Base-by-base conservation (phyloP, 2,888 invertebrate genomes). In the Scrobipalpa atriplicella region DNA sequence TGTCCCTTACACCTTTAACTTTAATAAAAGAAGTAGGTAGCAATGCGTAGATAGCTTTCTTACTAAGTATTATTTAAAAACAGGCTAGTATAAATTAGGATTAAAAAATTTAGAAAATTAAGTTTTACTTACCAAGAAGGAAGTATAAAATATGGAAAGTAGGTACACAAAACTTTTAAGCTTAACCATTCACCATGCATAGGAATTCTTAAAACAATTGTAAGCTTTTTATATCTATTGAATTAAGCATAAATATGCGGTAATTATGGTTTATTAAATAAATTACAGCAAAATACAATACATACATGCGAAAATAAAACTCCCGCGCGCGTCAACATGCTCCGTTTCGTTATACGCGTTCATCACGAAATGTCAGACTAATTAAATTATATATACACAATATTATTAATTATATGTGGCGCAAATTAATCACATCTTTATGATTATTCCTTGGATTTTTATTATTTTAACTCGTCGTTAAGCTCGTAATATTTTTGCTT, bases 261-360 rank as follows among this genome's bases (percentile, higher is more conserved):
- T 6, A 47, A n/a, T 47, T n/a, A n/a, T n/a, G 47, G n/a, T 16
- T 7, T 47, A 16, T 11, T 43, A 47, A 10, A 6, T 16, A 47
- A 47, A 16, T n/a, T 47, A 47, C n/a, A 16, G n/a, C 5, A 16
- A 47, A n/a, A 16, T 5, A 16, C 16, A 16, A 3, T 7, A 3
- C n/a, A 47, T n/a, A 43, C 43, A 13, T 43, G 43, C 43, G n/a
- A 43, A 47, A 47, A 16, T n/a, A 47, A 47, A 47, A 16, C 47
- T 47, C 47, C 47, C 47, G 47, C 47, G 47, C 16, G 47, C n/a
- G 47, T n/a, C 16, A 3, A 29, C 2, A 43, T 43, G n/a, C 43
- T n/a, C 11, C 43, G 47, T 47, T 47, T 16, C 47, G n/a, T 47
- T 47, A 10, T 47, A 47, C 47, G 47, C 16, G 47, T 7, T 47